These are phyloP conservation scores for Scytalopus superciliaris DNA, from an alignment of 2,113 vertebrate species.

Conservation along the genomic window DNA sequence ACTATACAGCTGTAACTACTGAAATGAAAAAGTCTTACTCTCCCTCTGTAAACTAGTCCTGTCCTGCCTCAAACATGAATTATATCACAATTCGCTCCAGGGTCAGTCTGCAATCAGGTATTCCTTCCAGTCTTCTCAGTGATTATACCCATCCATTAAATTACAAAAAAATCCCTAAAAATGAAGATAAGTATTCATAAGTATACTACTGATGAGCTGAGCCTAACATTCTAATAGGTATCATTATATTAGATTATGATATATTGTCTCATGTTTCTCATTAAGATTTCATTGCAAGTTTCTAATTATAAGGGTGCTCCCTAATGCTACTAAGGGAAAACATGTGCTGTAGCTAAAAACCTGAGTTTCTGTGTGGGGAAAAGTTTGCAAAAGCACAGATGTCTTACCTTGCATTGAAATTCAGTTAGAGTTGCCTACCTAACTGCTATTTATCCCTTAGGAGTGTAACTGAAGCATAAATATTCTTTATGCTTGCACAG, in stretches of 20 bases:
- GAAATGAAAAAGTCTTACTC: neutral
- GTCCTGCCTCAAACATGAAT: constrained; percentile 17
- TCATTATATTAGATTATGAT: constrained; percentile 64
- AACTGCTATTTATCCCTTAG: neutral
- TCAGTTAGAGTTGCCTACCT: neutral
- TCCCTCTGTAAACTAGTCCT: neutral
- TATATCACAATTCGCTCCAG: constrained; percentile 6
- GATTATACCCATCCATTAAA: constrained; percentile 62
- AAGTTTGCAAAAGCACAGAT: neutral
- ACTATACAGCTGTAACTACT: neutral
- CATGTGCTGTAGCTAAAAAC: neutral
- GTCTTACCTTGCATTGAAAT: neutral
- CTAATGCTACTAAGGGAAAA: neutral
- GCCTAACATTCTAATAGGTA: constrained; percentile 53
- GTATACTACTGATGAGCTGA: constrained; percentile 55
- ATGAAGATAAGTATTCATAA: constrained; percentile 45
- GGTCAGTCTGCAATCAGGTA: constrained; percentile 43
- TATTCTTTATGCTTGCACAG: neutral
- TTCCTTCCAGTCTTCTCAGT: constrained; percentile 27
- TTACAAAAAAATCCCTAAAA: constrained; percentile 31
- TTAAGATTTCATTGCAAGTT: constrained; percentile 55
- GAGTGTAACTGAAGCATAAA: neutral
- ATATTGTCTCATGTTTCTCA: constrained; percentile 60
- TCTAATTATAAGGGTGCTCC: constrained; percentile 53
- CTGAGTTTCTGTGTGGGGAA: neutral